Evolutionary conservation across 2,888 invertebrate genomes (phyloP).

Genomic region (Orthosia gracilis): DNA sequence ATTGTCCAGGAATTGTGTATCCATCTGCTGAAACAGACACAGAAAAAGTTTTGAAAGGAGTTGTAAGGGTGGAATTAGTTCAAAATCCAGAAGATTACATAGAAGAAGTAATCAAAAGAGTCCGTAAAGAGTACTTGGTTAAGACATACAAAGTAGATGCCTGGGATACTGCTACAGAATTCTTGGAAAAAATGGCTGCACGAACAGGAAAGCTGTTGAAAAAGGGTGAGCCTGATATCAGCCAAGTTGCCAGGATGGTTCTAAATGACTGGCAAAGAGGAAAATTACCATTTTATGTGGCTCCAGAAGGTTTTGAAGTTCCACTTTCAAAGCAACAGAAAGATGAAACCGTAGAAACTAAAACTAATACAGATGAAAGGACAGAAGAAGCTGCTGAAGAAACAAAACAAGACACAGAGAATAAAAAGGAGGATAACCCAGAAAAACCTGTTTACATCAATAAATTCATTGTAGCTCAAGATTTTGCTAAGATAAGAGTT

Average conservation of each 20-base stretch:
- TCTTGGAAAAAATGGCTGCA: constrained; percentile 97
- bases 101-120: constrained; percentile 95
- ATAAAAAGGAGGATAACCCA: constrained; percentile 70
- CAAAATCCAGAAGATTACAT: constrained; percentile 99
- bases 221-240: constrained; percentile 98
- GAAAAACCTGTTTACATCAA: constrained; percentile 83
- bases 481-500: constrained; percentile 95
- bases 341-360: constrained; percentile 69
- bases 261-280: constrained; percentile 99
- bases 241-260: constrained; percentile 97
- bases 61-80: constrained; percentile 98
- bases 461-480: constrained; percentile 93
- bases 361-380: constrained; percentile 70
- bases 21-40: constrained; percentile 99
- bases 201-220: constrained; percentile 97
- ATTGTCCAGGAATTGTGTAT: constrained; percentile 99
- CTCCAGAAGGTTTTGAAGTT: constrained; percentile 95
- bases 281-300: constrained; percentile 98
- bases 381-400: constrained; percentile 73
- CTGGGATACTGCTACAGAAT: constrained; percentile 96
- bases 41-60: constrained; percentile 98
- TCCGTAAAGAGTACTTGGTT: constrained; percentile 96
- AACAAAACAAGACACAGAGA: constrained; percentile 73
- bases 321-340: constrained; percentile 90
- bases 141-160: constrained; percentile 97